phyloP scores from a whole-genome alignment of 2,888 invertebrate species.

The Parapristionchus giblindavisi region DNA sequence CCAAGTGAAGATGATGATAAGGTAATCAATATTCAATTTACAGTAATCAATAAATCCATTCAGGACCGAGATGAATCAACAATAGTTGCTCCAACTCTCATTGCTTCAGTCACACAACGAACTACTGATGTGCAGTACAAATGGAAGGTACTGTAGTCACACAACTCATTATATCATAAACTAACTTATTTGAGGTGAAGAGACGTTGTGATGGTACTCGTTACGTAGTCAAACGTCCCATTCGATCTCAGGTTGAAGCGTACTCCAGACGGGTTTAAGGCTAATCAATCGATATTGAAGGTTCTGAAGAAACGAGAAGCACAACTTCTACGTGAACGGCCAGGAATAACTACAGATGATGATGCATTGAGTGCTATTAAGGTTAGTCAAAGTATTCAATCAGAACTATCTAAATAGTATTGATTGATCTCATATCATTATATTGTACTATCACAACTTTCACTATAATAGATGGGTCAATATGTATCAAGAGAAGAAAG shows the following conservation, averaged over 20 bases:
- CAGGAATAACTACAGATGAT: slow-evolving; percentile 80
- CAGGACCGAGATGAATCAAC: slow-evolving; percentile 22
- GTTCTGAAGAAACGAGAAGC: slow-evolving; percentile 78
- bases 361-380: slow-evolving; percentile 83
- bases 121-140: slow-evolving; percentile 48
- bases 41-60: not conserved
- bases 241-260: slow-evolving; percentile 72
- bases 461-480: slow-evolving; percentile 74
- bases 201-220: slow-evolving; percentile 81
- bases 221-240: slow-evolving; percentile 81
- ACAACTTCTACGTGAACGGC: slow-evolving; percentile 78
- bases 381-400: too few relatives aligned
- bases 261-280: not conserved
- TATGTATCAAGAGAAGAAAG: slow-evolving; percentile 83
- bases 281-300: slow-evolving; percentile 71
- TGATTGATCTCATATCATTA: not conserved
- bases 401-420: not conserved
- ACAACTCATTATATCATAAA: not conserved
- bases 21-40: slow-evolving; percentile 8
- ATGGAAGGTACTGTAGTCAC: slow-evolving; percentile 43
- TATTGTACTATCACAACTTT: not conserved
- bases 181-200: slow-evolving; percentile 72
- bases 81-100: slow-evolving; percentile 14
- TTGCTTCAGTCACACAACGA: not conserved
- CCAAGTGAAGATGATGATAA: slow-evolving; percentile 41